These are phyloP conservation scores for Ommatoiulus sabulosus DNA, from an alignment of 2,888 invertebrate species.

Conservation along the genomic window DNA sequence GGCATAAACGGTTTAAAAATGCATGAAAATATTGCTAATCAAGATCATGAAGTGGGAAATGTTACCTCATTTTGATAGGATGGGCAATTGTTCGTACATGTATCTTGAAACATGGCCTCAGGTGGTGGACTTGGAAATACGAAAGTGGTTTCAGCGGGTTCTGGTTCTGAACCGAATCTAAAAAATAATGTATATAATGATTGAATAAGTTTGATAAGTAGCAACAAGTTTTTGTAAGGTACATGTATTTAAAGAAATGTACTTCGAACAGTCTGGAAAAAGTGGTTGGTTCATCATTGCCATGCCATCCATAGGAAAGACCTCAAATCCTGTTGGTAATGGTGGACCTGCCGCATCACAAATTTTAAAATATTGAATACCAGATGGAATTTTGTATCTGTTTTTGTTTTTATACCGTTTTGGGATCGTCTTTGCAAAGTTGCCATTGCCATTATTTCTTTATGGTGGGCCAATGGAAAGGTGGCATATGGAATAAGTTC, in stretches of 20 bases:
- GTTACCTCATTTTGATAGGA: neutral
- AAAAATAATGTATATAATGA: neutral
- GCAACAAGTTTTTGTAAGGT: neutral
- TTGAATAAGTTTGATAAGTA: neutral
- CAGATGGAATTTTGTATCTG: too few species aligned
- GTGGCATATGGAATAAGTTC: slow-evolving; percentile 56
- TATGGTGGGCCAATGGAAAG: slow-evolving; percentile 35
- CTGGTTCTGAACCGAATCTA: slow-evolving; percentile 49
- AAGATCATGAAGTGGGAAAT: neutral
- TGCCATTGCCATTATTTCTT: neutral
- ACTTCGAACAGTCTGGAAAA: slow-evolving; percentile 33
- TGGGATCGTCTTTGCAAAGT: neutral
- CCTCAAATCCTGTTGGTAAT: neutral
- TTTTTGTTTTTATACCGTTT: neutral
- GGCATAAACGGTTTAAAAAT: neutral
- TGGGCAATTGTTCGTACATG: neutral
- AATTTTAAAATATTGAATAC: slow-evolving; percentile 16
- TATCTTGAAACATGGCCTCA: neutral
- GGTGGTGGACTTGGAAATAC: slow-evolving; percentile 53
- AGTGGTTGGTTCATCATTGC: slow-evolving; percentile 44
- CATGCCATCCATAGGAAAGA: neutral
- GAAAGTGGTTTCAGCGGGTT: slow-evolving; percentile 54
- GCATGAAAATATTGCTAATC: neutral
- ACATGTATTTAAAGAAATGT: neutral
- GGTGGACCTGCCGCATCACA: slow-evolving; percentile 31